phyloP scores from a whole-genome alignment of 2,797 vertebrate species.

The Martes flavigula region DNA sequence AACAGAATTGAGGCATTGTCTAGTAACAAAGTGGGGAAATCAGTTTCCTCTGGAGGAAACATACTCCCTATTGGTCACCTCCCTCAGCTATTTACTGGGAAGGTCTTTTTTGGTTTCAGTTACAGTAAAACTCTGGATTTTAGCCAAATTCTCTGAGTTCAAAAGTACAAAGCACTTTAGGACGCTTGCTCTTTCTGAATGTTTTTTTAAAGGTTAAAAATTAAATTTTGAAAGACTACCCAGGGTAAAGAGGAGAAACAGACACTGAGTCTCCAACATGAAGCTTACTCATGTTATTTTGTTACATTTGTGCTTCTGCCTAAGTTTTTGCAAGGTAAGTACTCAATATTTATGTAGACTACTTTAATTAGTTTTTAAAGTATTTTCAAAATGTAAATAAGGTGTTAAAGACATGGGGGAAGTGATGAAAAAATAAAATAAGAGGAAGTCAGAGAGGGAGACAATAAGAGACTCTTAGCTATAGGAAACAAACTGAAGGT shows the following conservation, averaged over 20 bases:
- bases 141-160: constrained; percentile 51
- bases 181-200: constrained; percentile 69
- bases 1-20: neutral
- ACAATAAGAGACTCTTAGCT: neutral
- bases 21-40: neutral
- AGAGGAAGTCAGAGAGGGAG: neutral
- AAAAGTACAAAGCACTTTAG: constrained; percentile 62
- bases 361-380: neutral
- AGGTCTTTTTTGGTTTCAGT: constrained; percentile 36
- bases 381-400: constrained; percentile 12
- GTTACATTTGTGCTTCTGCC: constrained; percentile 66
- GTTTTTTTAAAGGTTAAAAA: constrained; percentile 86
- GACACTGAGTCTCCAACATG: constrained; percentile 80
- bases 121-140: constrained; percentile 63
- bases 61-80: neutral
- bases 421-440: neutral
- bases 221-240: constrained; percentile 81
- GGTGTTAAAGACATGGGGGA: neutral
- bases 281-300: constrained; percentile 45
- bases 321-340: constrained; percentile 73
- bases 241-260: constrained; percentile 26
- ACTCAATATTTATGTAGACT: neutral
- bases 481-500: neutral
- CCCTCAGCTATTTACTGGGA: constrained; percentile 45
- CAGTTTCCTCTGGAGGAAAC: neutral